Conservation (phyloP, 1,140 invertebrate genomes). For the Drosophila saltans region DNA sequence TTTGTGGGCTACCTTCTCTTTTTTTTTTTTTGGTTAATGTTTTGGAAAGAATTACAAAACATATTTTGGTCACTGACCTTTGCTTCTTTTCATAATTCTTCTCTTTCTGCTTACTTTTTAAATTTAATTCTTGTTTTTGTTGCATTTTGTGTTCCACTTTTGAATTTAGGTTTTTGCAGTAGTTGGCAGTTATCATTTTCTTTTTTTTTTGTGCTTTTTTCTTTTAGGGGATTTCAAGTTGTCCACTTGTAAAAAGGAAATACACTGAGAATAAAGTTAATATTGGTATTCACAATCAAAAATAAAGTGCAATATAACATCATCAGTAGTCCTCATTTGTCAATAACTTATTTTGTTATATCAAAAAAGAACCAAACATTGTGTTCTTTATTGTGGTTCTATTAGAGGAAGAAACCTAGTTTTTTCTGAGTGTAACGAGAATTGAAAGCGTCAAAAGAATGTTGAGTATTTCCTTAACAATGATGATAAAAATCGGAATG, state of each 20-base stretch:
- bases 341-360: no score
- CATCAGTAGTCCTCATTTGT: no score
- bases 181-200: slow-evolving; percentile 40
- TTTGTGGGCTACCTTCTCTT: slow-evolving; percentile 51
- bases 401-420: not conserved
- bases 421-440: not conserved
- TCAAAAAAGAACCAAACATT: no score
- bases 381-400: no score
- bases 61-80: slow-evolving; percentile 67
- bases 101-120: slow-evolving; percentile 42
- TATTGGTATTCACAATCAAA: not conserved
- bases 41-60: slow-evolving; percentile 58
- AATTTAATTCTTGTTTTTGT: slow-evolving; percentile 41
- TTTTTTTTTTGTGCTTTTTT: not conserved
- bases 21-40: slow-evolving; percentile 36
- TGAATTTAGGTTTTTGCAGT: slow-evolving; percentile 58
- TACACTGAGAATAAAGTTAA: slow-evolving; percentile 5
- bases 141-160: slow-evolving; percentile 62
- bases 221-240: slow-evolving; percentile 23
- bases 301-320: no score
- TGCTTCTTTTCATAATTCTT: slow-evolving; percentile 46
- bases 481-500: slow-evolving; percentile 5
- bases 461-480: slow-evolving; percentile 5
- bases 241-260: slow-evolving; percentile 33
- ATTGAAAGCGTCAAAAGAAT: not conserved